phyloP scores from a whole-genome alignment of 2,113 vertebrate species.

The Semnornis frantzii region DNA sequence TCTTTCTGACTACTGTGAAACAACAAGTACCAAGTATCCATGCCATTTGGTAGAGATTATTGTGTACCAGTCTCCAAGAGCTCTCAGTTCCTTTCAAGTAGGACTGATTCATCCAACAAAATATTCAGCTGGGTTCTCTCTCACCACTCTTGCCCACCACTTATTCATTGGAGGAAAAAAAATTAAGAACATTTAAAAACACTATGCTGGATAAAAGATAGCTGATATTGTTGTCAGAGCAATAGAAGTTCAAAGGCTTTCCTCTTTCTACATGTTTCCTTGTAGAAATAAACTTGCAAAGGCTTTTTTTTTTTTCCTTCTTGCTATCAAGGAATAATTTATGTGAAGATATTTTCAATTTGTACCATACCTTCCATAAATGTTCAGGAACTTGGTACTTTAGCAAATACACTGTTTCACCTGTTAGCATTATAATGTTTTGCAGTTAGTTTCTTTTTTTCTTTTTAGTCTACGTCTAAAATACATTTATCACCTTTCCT shows the following conservation, averaged over 20 bases:
- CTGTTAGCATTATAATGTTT: background rate
- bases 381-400: background rate
- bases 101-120: slow-evolving; percentile 34
- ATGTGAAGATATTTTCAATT: background rate
- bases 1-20: background rate
- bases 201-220: background rate
- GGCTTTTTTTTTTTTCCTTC: background rate
- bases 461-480: background rate
- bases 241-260: slow-evolving; percentile 25
- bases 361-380: background rate
- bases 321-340: slow-evolving; percentile 15
- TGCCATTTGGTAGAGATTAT: background rate
- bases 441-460: background rate
- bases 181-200: slow-evolving; percentile 15
- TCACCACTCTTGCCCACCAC: background rate
- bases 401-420: background rate
- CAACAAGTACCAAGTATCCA: slow-evolving; percentile 1
- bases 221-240: slow-evolving; percentile 13
- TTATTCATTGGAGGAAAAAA: background rate
- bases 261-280: background rate
- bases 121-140: background rate
- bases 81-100: slow-evolving; percentile 28
- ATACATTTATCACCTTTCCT: background rate
- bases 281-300: slow-evolving; percentile 14
- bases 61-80: slow-evolving; percentile 16